Conservation (phyloP, 1,140 invertebrate genomes). For the Ceratina calcarata region DNA sequence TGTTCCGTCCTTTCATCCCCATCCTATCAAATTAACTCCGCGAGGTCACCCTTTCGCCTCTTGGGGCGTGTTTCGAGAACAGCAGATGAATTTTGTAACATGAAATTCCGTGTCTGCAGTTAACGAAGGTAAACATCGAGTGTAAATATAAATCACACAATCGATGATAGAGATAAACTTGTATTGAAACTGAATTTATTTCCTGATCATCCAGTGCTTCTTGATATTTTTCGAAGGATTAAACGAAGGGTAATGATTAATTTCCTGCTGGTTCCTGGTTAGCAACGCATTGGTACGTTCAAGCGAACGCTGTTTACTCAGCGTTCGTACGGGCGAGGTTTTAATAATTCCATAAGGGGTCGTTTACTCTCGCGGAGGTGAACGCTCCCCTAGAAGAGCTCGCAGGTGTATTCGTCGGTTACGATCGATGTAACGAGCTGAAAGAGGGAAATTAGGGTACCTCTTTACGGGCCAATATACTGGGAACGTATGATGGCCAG, state of each 20-base stretch:
- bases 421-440: background rate
- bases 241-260: conserved; percentile 18
- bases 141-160: too few species aligned
- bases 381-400: background rate
- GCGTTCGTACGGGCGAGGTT: background rate
- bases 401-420: background rate
- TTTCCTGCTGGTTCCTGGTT: conserved; percentile 24
- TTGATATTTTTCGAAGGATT: too few species aligned
- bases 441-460: conserved; percentile 3
- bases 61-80: background rate
- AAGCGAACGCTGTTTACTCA: background rate
- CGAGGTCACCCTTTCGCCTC: background rate
- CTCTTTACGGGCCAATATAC: background rate
- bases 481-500: background rate
- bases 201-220: too few species aligned
- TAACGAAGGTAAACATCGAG: too few species aligned
- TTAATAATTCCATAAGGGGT: conserved; percentile 33
- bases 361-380: background rate
- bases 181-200: too few species aligned
- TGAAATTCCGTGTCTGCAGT: too few species aligned
- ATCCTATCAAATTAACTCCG: conserved; percentile 19
- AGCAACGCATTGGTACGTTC: background rate
- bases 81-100: background rate
- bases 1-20: background rate
- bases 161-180: too few species aligned